Percentiles rank a stretch among this genome's conserved stretches.
Evolutionary conservation across 2,888 invertebrate genomes (phyloP).

Genomic region (Carterocephalus palaemon): DNA sequence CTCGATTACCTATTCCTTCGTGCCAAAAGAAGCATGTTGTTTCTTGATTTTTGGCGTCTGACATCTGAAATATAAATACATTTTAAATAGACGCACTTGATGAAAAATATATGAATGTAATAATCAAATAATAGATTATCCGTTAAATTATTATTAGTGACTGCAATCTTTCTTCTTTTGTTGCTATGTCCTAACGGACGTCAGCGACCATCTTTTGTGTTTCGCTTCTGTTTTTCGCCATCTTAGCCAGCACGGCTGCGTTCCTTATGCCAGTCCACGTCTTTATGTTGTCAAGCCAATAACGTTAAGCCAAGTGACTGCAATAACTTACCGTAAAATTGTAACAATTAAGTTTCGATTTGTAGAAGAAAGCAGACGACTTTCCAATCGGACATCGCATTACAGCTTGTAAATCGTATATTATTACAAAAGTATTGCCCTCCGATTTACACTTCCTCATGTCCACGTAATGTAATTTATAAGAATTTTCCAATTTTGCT

Average conservation of each 20-base stretch:
- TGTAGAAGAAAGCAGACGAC: constrained; percentile 31
- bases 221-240: too few species aligned
- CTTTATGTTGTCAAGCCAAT: too few species aligned
- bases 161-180: too few species aligned
- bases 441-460: not conserved
- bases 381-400: constrained; percentile 30
- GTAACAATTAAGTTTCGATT: constrained; percentile 30
- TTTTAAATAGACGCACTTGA: not conserved
- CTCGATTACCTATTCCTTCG: too few species aligned
- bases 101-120: constrained; percentile 15
- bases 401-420: constrained; percentile 34
- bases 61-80: constrained; percentile 18
- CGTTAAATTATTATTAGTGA: constrained; percentile 25
- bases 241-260: too few species aligned
- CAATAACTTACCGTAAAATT: too few species aligned
- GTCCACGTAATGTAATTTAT: constrained; percentile 5
- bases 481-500: not conserved
- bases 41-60: constrained; percentile 19
- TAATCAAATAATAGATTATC: constrained; percentile 20
- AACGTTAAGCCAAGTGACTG: too few species aligned
- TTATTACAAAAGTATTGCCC: constrained; percentile 17
- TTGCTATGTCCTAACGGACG: too few species aligned
- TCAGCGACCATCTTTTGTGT: too few species aligned
- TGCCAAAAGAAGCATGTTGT: too few species aligned
- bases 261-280: too few species aligned